Evolutionary conservation across 2,113 vertebrate species (phyloP), one percentile per base, ranked within the genome.

Genomic region (Microtus pennsylvanicus): DNA sequence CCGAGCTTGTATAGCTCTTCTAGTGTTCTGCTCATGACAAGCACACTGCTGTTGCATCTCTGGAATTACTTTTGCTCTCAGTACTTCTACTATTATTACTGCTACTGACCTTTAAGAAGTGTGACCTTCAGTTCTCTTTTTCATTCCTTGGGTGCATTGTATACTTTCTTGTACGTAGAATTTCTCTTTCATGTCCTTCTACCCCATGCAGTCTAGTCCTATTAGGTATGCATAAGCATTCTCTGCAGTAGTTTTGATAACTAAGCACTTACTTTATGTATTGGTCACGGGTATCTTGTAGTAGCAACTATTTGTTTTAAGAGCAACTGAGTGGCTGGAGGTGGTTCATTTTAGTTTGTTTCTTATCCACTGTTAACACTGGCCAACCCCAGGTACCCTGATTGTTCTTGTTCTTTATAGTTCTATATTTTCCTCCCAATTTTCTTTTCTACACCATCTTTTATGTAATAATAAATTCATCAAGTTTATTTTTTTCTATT

Each of bases 21-120:
- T 63, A 86, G 3, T 88, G 45, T 55, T 85, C 75, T 91, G 22
- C 94, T 97, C 89, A 90, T 94, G 58, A 30, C 42, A 93, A 67
- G 55, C 87, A 76, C 96, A 93, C 92, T 93, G 30, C 83, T 94
- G 42, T 94, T 93, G 42, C 42, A 33, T 72, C 87, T 97, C 96
- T 95, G 81, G 89, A 93, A 74, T 93, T 94, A 24, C 90, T 96
- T 97, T 92, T 82, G n/a, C 35, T 67, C n/a, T 96, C 55, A 91
- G 77, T 82, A 80, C 63, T 55, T 65, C n/a, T 45, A 30, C 8
- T 85, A 3, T 85, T 19, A 85, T 19, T 28, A 7, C 35, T 55
- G 4, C 90, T 75, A 85, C 75, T 92, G 94, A 94, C 89, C 65
- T 91, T 58, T 89, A 28, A 58, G 93, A 88, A 97, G 50, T 30